phyloP scores from a whole-genome alignment of 2,113 vertebrate genomes.

The Etia nguti region DNA sequence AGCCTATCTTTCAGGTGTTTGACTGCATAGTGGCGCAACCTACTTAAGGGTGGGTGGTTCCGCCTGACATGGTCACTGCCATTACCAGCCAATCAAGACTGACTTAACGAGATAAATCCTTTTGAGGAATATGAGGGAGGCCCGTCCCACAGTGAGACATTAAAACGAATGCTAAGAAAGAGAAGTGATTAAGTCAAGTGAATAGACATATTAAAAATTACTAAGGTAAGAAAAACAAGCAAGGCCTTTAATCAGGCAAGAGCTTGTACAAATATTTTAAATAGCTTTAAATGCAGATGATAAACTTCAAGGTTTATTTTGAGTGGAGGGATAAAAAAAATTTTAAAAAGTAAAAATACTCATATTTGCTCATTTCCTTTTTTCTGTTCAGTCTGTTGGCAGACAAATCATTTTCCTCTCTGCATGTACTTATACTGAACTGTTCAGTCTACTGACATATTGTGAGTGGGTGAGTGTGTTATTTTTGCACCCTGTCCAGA shows the following conservation, averaged over 20 bases:
- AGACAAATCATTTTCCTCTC: neutral
- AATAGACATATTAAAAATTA: neutral
- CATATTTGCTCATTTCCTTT: neutral
- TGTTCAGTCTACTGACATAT: slow-evolving; percentile 30
- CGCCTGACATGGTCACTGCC: neutral
- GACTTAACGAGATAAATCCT: neutral
- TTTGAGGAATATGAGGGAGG: neutral
- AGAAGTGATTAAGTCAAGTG: neutral
- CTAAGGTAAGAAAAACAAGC: neutral
- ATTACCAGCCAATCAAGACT: neutral
- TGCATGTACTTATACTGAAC: neutral
- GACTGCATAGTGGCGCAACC: neutral
- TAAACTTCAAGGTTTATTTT: neutral
- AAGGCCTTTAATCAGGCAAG: neutral
- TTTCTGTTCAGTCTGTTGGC: neutral
- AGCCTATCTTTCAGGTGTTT: neutral
- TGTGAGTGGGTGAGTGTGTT: slow-evolving; percentile 49
- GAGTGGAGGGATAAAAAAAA: neutral
- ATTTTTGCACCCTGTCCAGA: slow-evolving; percentile 1
- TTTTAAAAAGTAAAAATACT: neutral
- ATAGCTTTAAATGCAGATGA: neutral
- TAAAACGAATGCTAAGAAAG: neutral
- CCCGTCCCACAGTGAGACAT: neutral
- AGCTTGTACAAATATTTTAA: neutral
- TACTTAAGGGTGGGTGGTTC: neutral